Conservation (phyloP, 1,140 invertebrate species). For the Ridgeia piscesae region DNA sequence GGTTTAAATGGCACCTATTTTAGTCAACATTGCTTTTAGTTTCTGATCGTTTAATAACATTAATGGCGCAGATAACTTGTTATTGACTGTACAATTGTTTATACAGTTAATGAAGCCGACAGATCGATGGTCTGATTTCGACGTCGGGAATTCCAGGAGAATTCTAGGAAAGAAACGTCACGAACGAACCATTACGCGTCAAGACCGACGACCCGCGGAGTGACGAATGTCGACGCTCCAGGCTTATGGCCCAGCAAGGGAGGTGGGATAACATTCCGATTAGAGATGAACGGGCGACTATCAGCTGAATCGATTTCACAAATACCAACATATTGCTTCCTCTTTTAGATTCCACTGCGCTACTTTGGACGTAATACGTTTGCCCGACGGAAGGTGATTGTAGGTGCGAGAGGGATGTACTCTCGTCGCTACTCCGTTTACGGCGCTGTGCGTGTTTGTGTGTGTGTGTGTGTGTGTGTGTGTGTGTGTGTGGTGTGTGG, state of each 20-base stretch:
- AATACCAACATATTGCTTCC: neutral
- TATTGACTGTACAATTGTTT: neutral
- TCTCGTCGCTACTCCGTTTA: no score
- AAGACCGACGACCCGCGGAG: neutral
- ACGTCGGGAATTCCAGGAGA: neutral
- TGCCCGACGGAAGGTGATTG: no score
- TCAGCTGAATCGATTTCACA: neutral
- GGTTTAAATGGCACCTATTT: no score
- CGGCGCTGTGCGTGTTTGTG: no score
- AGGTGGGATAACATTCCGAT: neutral
- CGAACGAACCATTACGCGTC: neutral
- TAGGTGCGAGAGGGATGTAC: no score
- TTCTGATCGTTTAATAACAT: neutral
- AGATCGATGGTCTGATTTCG: neutral
- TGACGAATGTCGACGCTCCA: neutral
- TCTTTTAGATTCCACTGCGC: neutral
- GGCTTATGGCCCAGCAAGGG: neutral
- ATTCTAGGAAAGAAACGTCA: neutral
- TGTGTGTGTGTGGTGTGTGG: no score
- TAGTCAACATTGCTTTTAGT: no score
- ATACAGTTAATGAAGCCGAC: neutral
- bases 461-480: no score
- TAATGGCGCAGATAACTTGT: neutral
- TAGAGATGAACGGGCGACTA: neutral
- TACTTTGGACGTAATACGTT: neutral